phyloP scores from a whole-genome alignment of 2,797 vertebrate species.

The Holocentrus rufus region DNA sequence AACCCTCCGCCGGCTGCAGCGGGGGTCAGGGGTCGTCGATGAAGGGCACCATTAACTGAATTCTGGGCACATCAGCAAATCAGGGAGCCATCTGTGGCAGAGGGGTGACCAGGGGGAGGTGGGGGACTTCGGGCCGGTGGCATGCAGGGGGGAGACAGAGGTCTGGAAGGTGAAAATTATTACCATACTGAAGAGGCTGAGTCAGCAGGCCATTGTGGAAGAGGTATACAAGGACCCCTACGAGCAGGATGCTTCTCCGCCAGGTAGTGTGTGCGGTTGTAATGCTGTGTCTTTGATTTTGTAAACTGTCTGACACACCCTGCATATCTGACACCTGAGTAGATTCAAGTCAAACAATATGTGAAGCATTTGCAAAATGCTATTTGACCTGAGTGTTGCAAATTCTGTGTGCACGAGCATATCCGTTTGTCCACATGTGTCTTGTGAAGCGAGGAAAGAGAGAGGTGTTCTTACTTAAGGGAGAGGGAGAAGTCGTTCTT shows the following conservation, averaged over 20 bases:
- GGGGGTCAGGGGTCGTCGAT: slow-evolving; percentile 48
- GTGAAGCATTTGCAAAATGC: background rate
- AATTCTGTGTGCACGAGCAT: slow-evolving; percentile 1
- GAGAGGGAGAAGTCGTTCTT: slow-evolving; percentile 99
- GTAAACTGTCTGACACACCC: background rate
- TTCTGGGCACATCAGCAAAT: slow-evolving; percentile 66
- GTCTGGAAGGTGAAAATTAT: slow-evolving; percentile 63
- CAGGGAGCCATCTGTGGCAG: slow-evolving; percentile 28
- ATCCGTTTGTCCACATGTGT: background rate
- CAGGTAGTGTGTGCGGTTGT: background rate
- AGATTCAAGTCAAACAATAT: background rate
- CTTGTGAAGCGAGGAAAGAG: background rate
- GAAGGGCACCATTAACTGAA: slow-evolving; percentile 60
- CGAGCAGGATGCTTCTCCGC: background rate
- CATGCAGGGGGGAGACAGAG: slow-evolving; percentile 52
- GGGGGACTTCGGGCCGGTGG: slow-evolving; percentile 36
- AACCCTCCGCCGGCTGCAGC: slow-evolving; percentile 34
- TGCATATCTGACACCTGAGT: background rate
- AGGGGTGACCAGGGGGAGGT: slow-evolving; percentile 45
- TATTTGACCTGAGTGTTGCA: slow-evolving; percentile 5
- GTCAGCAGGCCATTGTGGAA: slow-evolving; percentile 58
- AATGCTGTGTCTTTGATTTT: too few species aligned
- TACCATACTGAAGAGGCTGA: slow-evolving; percentile 55
- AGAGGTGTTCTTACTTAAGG: slow-evolving; percentile 88
- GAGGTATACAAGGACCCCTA: slow-evolving; percentile 21